Evolutionary conservation across 2,888 invertebrate species (phyloP), one percentile per base, ranked within the genome.

Genomic region (Lasioglossum calceatum): DNA sequence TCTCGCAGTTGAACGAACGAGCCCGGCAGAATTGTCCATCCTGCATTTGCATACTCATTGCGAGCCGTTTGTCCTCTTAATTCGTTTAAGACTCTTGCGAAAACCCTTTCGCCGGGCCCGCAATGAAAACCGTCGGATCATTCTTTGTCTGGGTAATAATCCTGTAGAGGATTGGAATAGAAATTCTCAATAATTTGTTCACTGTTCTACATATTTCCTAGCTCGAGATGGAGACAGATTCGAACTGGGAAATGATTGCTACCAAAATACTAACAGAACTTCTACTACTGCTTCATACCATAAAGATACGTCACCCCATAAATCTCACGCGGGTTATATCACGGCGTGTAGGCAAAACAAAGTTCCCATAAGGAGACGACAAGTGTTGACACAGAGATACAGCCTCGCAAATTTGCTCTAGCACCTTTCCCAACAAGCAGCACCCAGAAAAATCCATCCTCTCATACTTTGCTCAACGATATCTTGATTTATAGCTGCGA

Each of bases 1-100:
- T 86, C 92, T 90, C 87, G 88, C 90, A 86, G 83, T 82, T 81
- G 86, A 88, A 88, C 79, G 88, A 88, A 86, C 81, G 82, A 81
- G 71, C 84, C 27, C 79, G 36, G 58, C 73, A 44, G 70, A 54
- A 78, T 70, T 67, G 32, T 77, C 27, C 61, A 19, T 77, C 42
- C 14, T 27, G 71, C 71, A 58, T 77, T 76, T 72, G 61, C 74
- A 61, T 76, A 75, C 64, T 42, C 61, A 67, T 77, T 79, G 54
- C 64, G 39, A 74, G 58, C 23, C 42, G 23, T 83, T 78, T 42
- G 71, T 36, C 71, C n/a, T 58, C 61, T 61, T 70, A 71, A 81
- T 76, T 76, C 71, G 61, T 44, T 32, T 64, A 23, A 50, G 39
- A 79, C 54, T 42, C n/a, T 27, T 74, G 39, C 72, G 73, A 73